Percentiles rank a stretch among this genome's conserved stretches.
Evolutionary conservation across 2,797 vertebrate genomes (phyloP).

Genomic region (Phalanger gymnotis): DNA sequence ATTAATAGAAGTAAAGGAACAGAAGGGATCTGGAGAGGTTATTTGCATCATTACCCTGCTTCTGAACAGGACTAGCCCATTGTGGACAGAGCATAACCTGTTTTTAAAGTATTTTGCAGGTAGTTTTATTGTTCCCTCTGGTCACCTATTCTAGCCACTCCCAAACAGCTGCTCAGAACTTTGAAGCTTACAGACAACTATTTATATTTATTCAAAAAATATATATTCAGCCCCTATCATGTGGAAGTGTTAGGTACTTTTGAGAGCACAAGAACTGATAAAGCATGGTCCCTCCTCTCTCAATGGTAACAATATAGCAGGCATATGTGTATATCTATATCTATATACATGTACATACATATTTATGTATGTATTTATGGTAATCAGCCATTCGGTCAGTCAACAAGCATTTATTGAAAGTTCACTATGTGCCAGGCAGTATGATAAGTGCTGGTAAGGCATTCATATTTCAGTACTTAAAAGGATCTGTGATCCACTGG

Average conservation of each 20-base stretch:
- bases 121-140: background rate
- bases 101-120: background rate
- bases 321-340: background rate
- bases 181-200: background rate
- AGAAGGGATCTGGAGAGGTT: background rate
- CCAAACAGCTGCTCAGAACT: background rate
- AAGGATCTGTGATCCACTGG: background rate
- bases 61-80: background rate
- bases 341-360: accelerated
- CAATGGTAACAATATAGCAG: background rate
- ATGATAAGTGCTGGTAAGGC: background rate
- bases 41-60: background rate
- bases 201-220: background rate
- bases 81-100: background rate
- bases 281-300: background rate
- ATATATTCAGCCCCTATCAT: background rate
- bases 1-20: background rate
- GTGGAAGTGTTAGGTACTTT: background rate
- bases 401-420: background rate
- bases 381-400: background rate
- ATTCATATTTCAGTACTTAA: background rate
- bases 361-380: no score
- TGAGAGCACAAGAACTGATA: background rate
- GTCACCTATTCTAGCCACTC: background rate
- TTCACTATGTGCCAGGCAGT: background rate